phyloP scores from a whole-genome alignment of 2,113 vertebrate genomes.

The Micromys minutus region DNA sequence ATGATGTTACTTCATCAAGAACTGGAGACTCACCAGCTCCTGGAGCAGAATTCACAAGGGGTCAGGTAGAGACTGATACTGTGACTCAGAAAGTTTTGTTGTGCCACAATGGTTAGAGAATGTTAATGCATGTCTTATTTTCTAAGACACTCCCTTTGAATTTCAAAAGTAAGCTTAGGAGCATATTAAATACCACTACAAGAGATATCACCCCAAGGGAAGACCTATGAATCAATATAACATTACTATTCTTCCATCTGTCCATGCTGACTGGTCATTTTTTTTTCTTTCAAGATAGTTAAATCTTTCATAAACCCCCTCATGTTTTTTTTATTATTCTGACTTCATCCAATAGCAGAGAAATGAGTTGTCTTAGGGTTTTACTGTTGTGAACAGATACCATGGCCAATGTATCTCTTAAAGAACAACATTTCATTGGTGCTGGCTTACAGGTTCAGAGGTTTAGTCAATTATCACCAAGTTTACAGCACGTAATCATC shows the following conservation, averaged over 20 bases:
- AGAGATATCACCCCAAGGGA: not conserved
- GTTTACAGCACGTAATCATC: too few relatives aligned
- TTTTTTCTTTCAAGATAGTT: not conserved
- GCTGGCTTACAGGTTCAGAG: too few relatives aligned
- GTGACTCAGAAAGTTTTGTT: not conserved
- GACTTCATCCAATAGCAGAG: not conserved
- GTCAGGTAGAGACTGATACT: not conserved
- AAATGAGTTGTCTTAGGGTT: not conserved
- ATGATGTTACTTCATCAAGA: not conserved
- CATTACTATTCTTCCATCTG: not conserved
- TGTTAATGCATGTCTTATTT: not conserved
- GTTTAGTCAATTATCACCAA: too few relatives aligned
- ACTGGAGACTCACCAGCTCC: not conserved
- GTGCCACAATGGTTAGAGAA: not conserved
- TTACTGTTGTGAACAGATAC: too few relatives aligned
- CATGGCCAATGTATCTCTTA: too few relatives aligned
- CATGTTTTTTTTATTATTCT: accelerated
- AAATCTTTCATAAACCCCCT: not conserved
- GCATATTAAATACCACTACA: not conserved
- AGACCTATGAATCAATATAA: not conserved
- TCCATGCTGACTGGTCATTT: not conserved
- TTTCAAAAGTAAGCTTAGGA: not conserved
- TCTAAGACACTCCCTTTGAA: not conserved
- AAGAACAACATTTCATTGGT: too few relatives aligned
- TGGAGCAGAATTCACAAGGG: not conserved